Evolutionary conservation across 2,797 vertebrate species (phyloP).

Genomic region (Thripadectes ignobilis): DNA sequence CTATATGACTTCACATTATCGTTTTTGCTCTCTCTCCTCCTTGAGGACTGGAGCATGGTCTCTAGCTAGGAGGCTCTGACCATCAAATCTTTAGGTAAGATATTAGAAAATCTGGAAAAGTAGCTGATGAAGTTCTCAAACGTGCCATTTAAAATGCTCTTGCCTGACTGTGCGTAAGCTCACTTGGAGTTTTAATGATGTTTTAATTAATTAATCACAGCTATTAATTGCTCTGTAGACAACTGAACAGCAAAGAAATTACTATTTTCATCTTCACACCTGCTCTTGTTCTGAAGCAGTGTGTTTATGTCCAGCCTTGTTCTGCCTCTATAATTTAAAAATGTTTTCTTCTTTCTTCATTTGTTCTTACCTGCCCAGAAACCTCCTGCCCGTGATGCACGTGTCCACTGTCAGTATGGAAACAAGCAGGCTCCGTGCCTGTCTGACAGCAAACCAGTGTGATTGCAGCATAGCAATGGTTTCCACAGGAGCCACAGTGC

Average conservation of each 20-base stretch:
- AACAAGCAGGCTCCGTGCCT: not conserved
- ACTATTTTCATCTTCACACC: not conserved
- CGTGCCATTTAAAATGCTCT: not conserved
- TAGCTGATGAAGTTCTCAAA: not conserved
- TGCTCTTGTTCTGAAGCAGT: not conserved
- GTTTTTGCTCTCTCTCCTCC: not conserved
- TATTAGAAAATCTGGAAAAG: not conserved
- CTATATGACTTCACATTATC: not conserved
- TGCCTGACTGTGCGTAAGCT: not conserved
- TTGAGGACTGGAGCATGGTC: not conserved
- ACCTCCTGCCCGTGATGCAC: accelerated
- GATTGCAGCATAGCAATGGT: not conserved
- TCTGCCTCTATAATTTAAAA: not conserved
- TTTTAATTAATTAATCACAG: slow-evolving; percentile 13
- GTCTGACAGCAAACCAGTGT: not conserved
- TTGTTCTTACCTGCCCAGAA: not conserved
- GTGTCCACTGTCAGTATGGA: not conserved
- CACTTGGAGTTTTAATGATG: not conserved
- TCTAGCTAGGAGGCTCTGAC: not conserved
- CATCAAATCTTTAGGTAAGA: not conserved
- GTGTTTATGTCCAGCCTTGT: not conserved
- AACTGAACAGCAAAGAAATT: not conserved
- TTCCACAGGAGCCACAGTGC: not conserved
- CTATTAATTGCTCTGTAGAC: not conserved
- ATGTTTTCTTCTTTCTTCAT: not conserved